A percentile compares a stretch with the other conserved stretches of the same genome.
Evolutionary conservation across 2,797 vertebrate species (phyloP).

Genomic region (Lepus townsendii): DNA sequence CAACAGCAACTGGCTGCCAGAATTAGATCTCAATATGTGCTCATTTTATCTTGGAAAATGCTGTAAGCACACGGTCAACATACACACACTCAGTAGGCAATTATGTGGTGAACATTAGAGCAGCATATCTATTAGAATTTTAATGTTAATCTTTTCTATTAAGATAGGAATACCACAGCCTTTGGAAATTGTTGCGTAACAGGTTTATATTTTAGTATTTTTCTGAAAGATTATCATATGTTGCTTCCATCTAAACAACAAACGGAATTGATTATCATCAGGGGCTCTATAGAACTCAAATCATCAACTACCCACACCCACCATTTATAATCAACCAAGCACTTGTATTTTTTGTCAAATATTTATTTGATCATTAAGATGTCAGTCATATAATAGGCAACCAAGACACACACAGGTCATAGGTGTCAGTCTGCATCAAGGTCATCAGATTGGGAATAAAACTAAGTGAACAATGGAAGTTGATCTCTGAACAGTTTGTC

Average conservation of each 20-base stretch:
- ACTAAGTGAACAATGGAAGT: not conserved
- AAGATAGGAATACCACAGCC: not conserved
- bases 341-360: not conserved
- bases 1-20: not conserved
- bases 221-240: not conserved
- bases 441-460: not conserved
- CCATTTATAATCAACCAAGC: not conserved
- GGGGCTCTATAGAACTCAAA: not conserved
- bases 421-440: not conserved
- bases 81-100: not conserved
- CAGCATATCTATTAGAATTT: not conserved
- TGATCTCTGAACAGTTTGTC: not conserved
- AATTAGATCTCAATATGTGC: not conserved
- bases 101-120: not conserved
- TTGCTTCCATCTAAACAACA: not conserved
- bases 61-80: not conserved
- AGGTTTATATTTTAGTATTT: slow-evolving; percentile 20
- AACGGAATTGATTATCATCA: not conserved
- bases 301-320: not conserved
- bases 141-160: not conserved
- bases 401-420: not conserved
- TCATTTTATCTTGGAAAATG: not conserved
- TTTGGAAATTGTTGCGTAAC: not conserved
- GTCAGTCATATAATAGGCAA: not conserved
- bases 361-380: not conserved